Conservation (phyloP, 2,113 vertebrate species). For the Tyrannus savana region DNA sequence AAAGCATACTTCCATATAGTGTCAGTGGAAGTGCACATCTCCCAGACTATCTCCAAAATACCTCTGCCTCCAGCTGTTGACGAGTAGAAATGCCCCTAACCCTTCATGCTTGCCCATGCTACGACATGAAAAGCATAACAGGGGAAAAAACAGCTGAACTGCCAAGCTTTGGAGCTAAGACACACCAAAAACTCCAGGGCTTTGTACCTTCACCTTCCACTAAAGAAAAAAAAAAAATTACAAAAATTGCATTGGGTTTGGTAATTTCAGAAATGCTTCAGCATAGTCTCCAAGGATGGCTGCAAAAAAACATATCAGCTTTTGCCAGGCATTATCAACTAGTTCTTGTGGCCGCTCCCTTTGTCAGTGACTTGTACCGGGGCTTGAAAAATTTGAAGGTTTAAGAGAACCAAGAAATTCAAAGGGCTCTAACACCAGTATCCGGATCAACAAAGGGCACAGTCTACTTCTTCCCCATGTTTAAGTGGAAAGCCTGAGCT, state of each 20-base stretch:
- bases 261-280: neutral
- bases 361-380: neutral
- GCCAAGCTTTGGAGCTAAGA: neutral
- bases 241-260: neutral
- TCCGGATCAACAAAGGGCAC: neutral
- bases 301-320: neutral
- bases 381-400: neutral
- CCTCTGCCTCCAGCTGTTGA: neutral
- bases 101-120: neutral
- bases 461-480: neutral
- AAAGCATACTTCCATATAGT: neutral
- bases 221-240: neutral
- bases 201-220: neutral
- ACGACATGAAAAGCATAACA: neutral
- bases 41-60: neutral
- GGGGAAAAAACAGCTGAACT: neutral
- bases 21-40: neutral
- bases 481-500: neutral
- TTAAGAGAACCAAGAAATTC: neutral
- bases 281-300: neutral
- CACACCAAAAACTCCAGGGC: neutral
- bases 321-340: neutral
- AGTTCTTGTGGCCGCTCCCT: neutral
- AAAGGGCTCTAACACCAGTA: neutral
- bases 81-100: neutral